Evolutionary conservation across 2,888 invertebrate genomes (phyloP).

Genomic region (Meganola albula): DNA sequence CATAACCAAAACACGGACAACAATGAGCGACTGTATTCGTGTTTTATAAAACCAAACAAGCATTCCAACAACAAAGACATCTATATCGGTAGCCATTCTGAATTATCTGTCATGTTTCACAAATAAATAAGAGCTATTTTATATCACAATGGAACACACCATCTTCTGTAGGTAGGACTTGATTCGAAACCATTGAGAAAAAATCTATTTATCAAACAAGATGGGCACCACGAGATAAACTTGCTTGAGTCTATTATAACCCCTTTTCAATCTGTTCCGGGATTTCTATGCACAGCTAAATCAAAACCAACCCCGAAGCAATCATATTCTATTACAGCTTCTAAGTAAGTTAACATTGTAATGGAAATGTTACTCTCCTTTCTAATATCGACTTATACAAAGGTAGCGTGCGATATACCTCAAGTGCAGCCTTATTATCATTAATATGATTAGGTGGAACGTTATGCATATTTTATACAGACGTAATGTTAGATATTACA

Average conservation of each 20-base stretch:
- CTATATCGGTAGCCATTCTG: conserved; percentile 67
- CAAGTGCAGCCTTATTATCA: too few species aligned
- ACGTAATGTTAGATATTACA: too few species aligned
- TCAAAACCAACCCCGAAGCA: conserved; percentile 28
- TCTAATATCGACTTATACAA: too few species aligned
- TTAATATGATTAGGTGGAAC: too few species aligned
- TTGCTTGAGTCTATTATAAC: conserved; percentile 60
- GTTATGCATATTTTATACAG: too few species aligned
- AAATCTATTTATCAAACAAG: conserved; percentile 69
- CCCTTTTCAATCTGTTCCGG: conserved; percentile 56
- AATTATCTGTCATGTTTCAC: conserved; percentile 71
- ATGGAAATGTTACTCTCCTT: conserved; percentile 20
- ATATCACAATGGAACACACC: conserved; percentile 61
- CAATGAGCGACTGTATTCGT: conserved; percentile 55
- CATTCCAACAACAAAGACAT: conserved; percentile 66
- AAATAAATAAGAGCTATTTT: conserved; percentile 70
- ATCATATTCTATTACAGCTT: conserved; percentile 25
- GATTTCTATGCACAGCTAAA: conserved; percentile 29
- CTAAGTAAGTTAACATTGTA: conserved; percentile 20
- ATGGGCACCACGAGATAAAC: conserved; percentile 65
- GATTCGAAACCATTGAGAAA: conserved; percentile 57
- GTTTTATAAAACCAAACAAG: conserved; percentile 60
- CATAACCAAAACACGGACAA: conserved; percentile 68
- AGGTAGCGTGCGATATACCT: too few species aligned
- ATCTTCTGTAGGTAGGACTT: conserved; percentile 46